Percentiles rank a stretch among this genome's conserved stretches.
phyloP scores from a whole-genome alignment of 30 jellyfish, hydroid and myxozoan species.

The Cassiopea xamachana region DNA sequence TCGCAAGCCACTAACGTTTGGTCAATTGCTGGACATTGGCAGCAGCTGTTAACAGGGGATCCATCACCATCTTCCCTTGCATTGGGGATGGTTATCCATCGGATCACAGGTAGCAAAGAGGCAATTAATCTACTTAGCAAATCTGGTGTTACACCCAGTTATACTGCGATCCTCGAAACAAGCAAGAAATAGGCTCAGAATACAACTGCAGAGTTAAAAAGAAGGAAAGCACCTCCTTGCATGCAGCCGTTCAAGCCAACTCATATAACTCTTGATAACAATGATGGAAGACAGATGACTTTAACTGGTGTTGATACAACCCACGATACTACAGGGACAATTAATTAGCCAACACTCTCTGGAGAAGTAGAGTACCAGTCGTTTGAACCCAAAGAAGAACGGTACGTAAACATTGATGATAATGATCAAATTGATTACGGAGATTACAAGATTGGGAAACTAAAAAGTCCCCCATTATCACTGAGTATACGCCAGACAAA shows the following conservation, averaged over 20 bases:
- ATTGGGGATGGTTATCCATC: conserved; percentile 56
- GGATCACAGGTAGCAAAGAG: conserved; percentile 44
- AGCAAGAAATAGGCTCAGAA: conserved; percentile 66
- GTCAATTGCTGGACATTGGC: conserved; percentile 56
- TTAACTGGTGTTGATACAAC: conserved; percentile 68
- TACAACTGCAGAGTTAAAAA: conserved; percentile 50
- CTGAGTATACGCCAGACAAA: conserved; percentile 46
- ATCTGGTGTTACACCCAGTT: conserved; percentile 61
- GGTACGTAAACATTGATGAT: conserved; percentile 27
- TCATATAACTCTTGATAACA: conserved; percentile 56
- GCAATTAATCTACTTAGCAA: conserved; percentile 53
- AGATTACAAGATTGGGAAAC: conserved; percentile 43
- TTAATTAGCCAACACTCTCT: conserved; percentile 51
- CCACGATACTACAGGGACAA: conserved; percentile 71
- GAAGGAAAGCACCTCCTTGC: conserved; percentile 63
- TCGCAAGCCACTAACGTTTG: conserved; percentile 66
- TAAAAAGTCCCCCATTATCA: conserved; percentile 56
- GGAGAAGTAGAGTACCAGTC: conserved; percentile 62
- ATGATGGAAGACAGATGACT: conserved; percentile 72
- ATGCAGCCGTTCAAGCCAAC: conserved; percentile 63
- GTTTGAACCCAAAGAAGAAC: conserved; percentile 61
- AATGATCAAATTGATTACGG: conserved; percentile 68
- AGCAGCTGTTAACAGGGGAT: conserved; percentile 50
- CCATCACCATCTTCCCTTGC: conserved; percentile 69
- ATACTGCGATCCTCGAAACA: conserved; percentile 46